phyloP scores from a whole-genome alignment of 2,888 invertebrate species.

The Clivina fossor region DNA sequence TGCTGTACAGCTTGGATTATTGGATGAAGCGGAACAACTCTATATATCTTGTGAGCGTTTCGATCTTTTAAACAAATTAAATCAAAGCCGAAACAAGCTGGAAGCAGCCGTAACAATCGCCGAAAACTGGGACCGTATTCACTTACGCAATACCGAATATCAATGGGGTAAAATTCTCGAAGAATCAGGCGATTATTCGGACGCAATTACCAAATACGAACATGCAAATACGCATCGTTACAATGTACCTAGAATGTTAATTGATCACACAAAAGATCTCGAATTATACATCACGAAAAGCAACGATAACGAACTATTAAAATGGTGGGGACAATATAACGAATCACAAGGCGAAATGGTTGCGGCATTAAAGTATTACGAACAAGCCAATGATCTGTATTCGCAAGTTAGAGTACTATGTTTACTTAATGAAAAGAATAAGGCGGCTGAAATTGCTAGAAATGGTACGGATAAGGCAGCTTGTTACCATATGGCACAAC shows the following conservation, averaged over 20 bases:
- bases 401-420: constrained; percentile 76
- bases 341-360: constrained; percentile 95
- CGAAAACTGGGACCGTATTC: constrained; percentile 75
- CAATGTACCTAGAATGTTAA: constrained; percentile 88
- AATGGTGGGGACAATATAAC: constrained; percentile 98
- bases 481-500: constrained; percentile 90
- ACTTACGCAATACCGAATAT: constrained; percentile 77
- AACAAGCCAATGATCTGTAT: constrained; percentile 81
- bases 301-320: constrained; percentile 76
- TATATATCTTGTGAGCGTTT: constrained; percentile 79
- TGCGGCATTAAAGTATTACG: constrained; percentile 84
- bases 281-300: constrained; percentile 66
- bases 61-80: constrained; percentile 84
- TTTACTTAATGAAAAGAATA: constrained; percentile 68
- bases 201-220: constrained; percentile 84
- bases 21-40: constrained; percentile 85
- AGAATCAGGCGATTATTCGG: constrained; percentile 72
- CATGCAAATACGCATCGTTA: constrained; percentile 82
- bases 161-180: constrained; percentile 69
- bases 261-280: constrained; percentile 61
- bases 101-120: constrained; percentile 74
- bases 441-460: constrained; percentile 71
- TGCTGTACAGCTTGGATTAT: constrained; percentile 88
- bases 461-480: constrained; percentile 84
- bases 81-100: constrained; percentile 73